Percentiles rank a stretch among this genome's conserved stretches.
phyloP scores from a whole-genome alignment of 2,797 vertebrate species.

The Smutsia temminckii region DNA sequence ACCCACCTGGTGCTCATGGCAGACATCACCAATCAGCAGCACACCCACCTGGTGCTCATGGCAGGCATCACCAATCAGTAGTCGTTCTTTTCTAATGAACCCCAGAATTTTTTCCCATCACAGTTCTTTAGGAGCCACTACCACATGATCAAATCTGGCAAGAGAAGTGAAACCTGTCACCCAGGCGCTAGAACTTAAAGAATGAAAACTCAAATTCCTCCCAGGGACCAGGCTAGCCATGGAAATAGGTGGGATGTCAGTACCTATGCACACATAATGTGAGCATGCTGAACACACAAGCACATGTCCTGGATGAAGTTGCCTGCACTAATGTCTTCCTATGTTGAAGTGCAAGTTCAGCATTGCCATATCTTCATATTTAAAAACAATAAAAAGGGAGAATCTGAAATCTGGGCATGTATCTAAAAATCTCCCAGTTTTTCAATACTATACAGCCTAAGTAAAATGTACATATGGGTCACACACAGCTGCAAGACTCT shows the following conservation, averaged over 20 bases:
- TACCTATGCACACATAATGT: rapidly evolving
- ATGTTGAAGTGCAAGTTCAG: background rate
- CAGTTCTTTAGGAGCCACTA: background rate
- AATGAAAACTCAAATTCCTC: background rate
- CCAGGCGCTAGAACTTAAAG: background rate
- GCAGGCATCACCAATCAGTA: background rate
- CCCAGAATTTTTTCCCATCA: background rate
- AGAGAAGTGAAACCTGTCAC: background rate
- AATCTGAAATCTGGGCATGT: background rate
- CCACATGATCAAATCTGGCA: background rate
- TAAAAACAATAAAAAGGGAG: background rate
- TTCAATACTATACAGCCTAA: background rate
- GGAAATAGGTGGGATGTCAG: background rate
- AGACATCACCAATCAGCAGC: background rate
- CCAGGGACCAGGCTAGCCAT: background rate
- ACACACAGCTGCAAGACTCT: background rate
- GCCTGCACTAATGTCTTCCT: background rate
- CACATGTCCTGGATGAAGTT: background rate
- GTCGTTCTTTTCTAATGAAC: background rate
- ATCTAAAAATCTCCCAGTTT: background rate
- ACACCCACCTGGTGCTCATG: background rate
- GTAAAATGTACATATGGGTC: background rate
- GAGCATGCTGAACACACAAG: background rate
- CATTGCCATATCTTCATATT: background rate
- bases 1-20: background rate